Evolutionary conservation across 2,797 vertebrate genomes (phyloP).

Genomic region (Crossoptilon crossoptilon): DNA sequence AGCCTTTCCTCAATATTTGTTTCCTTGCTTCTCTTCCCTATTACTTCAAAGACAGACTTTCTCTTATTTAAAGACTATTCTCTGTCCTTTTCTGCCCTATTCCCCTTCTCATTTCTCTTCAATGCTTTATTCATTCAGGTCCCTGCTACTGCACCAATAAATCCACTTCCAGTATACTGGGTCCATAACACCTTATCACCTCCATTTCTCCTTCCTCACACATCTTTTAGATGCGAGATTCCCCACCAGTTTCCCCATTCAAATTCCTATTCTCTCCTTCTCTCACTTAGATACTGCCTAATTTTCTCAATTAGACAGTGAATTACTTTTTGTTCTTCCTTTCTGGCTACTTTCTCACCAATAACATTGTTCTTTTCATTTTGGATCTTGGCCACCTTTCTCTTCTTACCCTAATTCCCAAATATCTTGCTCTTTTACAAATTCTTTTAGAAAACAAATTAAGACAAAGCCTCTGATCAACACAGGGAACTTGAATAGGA

Average conservation of each 20-base stretch:
- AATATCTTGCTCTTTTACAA: background rate
- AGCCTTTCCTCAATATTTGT: background rate
- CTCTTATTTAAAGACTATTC: background rate
- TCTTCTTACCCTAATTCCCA: background rate
- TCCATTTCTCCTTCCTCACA: background rate
- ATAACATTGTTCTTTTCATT: background rate
- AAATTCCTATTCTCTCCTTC: background rate
- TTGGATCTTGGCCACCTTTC: background rate
- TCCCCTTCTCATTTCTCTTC: background rate
- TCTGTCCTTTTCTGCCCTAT: background rate
- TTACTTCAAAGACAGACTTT: background rate
- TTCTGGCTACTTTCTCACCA: background rate
- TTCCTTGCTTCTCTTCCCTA: background rate
- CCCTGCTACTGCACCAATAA: background rate
- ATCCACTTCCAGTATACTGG: fast-evolving
- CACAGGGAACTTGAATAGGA: background rate
- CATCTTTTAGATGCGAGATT: background rate
- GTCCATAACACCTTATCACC: background rate
- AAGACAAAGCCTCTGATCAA: background rate
- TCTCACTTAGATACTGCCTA: background rate
- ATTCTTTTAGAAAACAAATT: background rate
- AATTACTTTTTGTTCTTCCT: background rate
- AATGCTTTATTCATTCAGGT: background rate
- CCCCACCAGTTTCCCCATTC: background rate
- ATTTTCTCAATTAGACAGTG: background rate